A percentile compares a stretch with the other conserved stretches of the same genome.
Evolutionary conservation across 2,888 invertebrate genomes (phyloP).

Genomic region (Allacma fusca): DNA sequence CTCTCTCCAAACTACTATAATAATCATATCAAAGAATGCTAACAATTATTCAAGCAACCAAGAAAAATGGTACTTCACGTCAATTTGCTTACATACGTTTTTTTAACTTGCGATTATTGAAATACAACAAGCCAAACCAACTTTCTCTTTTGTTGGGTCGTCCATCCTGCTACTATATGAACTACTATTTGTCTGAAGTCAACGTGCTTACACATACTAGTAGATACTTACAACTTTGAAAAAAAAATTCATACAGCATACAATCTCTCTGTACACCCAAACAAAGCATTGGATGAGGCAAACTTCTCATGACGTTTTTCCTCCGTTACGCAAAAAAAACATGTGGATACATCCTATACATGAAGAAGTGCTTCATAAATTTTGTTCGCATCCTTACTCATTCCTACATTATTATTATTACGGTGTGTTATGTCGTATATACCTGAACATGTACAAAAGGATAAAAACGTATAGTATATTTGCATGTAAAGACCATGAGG

Average conservation of each 20-base stretch:
- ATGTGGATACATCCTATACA: not conserved
- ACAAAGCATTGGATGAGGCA: slow-evolving; percentile 1
- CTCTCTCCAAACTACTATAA: not conserved
- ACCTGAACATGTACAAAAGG: no score
- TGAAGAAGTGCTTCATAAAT: slow-evolving; percentile 4
- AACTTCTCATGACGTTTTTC: slow-evolving; percentile 16
- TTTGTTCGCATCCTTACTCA: not conserved
- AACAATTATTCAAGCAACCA: not conserved
- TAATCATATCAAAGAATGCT: slow-evolving; percentile 10
- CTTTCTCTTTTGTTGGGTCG: slow-evolving; percentile 42
- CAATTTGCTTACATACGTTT: slow-evolving; percentile 5
- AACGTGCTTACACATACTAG: slow-evolving; percentile 10
- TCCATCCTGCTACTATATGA: slow-evolving; percentile 12
- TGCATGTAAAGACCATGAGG: not conserved
- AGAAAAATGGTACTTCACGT: not conserved
- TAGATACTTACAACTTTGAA: not conserved
- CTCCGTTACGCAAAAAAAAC: not conserved
- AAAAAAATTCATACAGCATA: not conserved
- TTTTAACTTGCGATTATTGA: slow-evolving; percentile 27
- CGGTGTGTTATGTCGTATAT: no score
- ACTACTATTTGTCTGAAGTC: not conserved
- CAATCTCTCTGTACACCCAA: not conserved
- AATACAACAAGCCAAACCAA: slow-evolving; percentile 31
- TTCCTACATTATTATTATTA: no score
- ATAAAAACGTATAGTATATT: not conserved